Conservation (phyloP, 1,140 invertebrate species). For the Drosophila equinoxialis region DNA sequence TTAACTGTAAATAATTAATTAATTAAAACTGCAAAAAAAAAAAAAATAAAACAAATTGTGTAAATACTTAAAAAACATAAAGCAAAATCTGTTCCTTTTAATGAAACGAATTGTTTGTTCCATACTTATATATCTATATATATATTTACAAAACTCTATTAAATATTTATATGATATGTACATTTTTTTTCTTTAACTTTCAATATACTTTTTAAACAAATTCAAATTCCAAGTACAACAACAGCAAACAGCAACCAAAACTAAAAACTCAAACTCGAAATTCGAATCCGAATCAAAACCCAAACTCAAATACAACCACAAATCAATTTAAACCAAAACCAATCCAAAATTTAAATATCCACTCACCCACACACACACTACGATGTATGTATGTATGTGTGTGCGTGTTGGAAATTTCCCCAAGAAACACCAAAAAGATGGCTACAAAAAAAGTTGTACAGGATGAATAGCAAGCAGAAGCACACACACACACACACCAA, state of each 20-base stretch:
- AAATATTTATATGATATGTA: conserved; percentile 81
- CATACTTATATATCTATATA: conserved; percentile 76
- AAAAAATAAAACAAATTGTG: conserved; percentile 54
- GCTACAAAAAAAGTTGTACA: conserved; percentile 42
- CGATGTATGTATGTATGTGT: conserved; percentile 20
- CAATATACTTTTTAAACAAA: conserved; percentile 69
- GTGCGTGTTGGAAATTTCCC: conserved; percentile 19
- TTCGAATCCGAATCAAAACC: conserved; percentile 38
- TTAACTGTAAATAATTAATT: conserved; percentile 80
- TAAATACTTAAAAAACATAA: conserved; percentile 67
- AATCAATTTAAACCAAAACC: conserved; percentile 52
- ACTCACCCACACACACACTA: conserved; percentile 22
- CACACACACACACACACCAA: conserved; percentile 40
- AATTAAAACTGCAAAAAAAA: conserved; percentile 26
- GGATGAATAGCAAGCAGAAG: conserved; percentile 25
- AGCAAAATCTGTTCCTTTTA: conserved; percentile 50
- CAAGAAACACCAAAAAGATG: conserved; percentile 42
- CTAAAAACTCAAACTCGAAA: conserved; percentile 38
- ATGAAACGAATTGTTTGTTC: conserved; percentile 74
- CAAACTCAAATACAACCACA: conserved; percentile 42
- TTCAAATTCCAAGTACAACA: conserved; percentile 49
- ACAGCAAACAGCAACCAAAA: conserved; percentile 40
- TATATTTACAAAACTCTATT: conserved; percentile 77
- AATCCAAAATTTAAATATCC: conserved; percentile 48
- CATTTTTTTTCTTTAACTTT: conserved; percentile 64